Evolutionary conservation across 2,797 vertebrate species (phyloP), one percentile per base, ranked within the genome.

Genomic region (Hydrophis major): DNA sequence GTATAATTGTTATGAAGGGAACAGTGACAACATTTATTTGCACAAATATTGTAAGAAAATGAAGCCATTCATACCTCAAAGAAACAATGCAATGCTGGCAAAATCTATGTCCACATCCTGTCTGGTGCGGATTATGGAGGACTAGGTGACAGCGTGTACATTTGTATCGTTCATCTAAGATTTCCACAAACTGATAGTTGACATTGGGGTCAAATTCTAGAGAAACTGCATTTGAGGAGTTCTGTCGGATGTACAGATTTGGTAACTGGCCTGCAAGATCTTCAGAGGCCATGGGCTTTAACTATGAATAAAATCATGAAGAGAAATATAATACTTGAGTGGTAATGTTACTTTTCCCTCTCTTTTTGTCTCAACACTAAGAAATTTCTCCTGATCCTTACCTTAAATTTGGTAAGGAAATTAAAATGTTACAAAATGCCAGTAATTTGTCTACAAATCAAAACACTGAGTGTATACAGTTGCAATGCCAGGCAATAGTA

Each of bases 71-170:
- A 96, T 97, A 99, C 99, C 98, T 97, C 93, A 99, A 94, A 10
- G 94, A 94, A 20, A 97, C 96, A 28, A 99, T 98, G 93, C 99
- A 99, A 92, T 97, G 97, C 95, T 98, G 98, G 96, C 99, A 99
- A 97, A 98, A 99, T 66, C 99, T 98, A 97, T 99, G 99, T 63
- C 99, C 99, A 1, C 99, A 99, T 94, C 98, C 98, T 0, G 98
- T 99, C 97, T 99, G 99, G 95, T 99, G 98, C 1, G 99, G 99
- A 95, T 99, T 99, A 94, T 96, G 98, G 27, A 99, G 98, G 60
- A 99, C 98, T 0, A 97, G 97, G 89, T 95, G 97, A 92, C 99
- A 99, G 94, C 97, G 95, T 55, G 98, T 97, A 27, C 99, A 99
- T 89, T 97, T 97, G 93, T 99, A 99, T 50, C 98, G 98, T 4